These are phyloP conservation scores for Mactromeris polynyma DNA, from an alignment of 2,888 invertebrate genomes.

Conservation along the genomic window DNA sequence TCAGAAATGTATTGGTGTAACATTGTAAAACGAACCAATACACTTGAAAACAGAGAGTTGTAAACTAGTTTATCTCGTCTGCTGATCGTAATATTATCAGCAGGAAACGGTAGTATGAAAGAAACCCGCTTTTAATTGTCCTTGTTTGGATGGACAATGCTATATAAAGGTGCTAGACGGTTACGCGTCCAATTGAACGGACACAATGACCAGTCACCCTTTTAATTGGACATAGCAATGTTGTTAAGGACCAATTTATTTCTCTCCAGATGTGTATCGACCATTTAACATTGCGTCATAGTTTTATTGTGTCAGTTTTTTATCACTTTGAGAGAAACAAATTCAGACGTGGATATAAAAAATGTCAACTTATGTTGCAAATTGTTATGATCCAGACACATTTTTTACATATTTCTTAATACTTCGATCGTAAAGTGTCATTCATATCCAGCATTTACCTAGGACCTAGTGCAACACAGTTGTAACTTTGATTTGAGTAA, in stretches of 20 bases:
- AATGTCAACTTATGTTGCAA: background rate
- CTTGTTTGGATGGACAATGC: background rate
- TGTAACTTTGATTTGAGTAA: background rate
- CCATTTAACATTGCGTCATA: background rate
- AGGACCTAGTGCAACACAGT: too few relatives aligned
- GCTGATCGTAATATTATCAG: background rate
- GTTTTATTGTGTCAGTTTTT: background rate
- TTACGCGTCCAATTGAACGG: background rate
- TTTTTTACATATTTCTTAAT: background rate
- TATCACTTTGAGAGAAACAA: background rate
- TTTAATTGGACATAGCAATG: background rate
- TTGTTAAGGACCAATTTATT: background rate
- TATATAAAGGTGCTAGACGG: background rate
- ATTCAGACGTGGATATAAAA: background rate
- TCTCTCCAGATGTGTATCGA: background rate
- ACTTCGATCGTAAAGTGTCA: background rate
- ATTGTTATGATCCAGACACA: background rate
- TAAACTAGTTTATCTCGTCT: conserved; percentile 9
- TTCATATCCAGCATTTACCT: background rate
- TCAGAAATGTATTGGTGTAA: background rate
- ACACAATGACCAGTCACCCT: background rate
- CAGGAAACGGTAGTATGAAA: background rate
- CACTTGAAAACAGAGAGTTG: background rate
- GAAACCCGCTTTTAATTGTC: background rate
- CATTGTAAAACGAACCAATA: background rate